These are phyloP conservation scores for Acrobasis repandana DNA, from an alignment of 2,888 invertebrate species.

Conservation along the genomic window DNA sequence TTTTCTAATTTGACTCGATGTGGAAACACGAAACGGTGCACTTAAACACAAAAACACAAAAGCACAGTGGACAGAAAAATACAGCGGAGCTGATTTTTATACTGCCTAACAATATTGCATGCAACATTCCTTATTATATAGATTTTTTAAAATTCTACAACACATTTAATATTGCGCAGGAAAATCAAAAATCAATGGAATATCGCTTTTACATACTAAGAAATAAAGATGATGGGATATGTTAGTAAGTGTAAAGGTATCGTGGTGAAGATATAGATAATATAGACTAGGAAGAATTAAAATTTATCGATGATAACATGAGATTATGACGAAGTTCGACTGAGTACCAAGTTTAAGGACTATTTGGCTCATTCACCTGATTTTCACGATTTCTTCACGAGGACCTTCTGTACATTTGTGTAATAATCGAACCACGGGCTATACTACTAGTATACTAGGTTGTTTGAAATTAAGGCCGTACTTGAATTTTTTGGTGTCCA, in stretches of 20 bases:
- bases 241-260: not conserved
- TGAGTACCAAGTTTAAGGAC: conserved; percentile 14
- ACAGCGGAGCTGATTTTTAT: conserved; percentile 21
- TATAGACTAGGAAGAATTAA: conserved; percentile 12
- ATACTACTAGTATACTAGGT: too few species aligned
- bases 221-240: not conserved
- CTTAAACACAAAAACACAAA: conserved; percentile 7
- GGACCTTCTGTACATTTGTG: too few species aligned
- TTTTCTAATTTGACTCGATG: not conserved
- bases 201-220: not conserved
- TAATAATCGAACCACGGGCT: too few species aligned
- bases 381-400: not conserved
- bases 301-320: conserved; percentile 7
- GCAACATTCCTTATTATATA: conserved; percentile 2
- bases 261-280: conserved; percentile 7
- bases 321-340: not conserved
- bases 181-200: not conserved
- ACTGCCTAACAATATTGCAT: conserved; percentile 4
- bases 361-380: not conserved
- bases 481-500: too few species aligned
- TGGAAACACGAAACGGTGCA: not conserved
- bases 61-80: conserved; percentile 14
- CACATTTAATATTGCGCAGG: not conserved
- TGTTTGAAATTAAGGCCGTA: too few species aligned
- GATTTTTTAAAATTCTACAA: conserved; percentile 8